phyloP scores from a whole-genome alignment of 1,140 invertebrate species.

The Hypothenemus hampei region DNA sequence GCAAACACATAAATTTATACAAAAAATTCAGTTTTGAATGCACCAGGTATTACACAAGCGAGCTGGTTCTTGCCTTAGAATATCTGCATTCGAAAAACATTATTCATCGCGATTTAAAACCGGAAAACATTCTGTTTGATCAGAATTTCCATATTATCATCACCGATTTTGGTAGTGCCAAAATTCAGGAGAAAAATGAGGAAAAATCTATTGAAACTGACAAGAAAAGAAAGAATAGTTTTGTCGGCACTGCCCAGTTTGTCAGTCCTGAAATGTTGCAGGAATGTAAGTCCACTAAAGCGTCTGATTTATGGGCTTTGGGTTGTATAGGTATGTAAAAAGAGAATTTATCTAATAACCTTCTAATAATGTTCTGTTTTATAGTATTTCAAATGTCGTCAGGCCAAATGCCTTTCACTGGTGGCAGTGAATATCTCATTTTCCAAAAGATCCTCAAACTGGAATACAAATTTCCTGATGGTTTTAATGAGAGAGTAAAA shows the following conservation, averaged over 20 bases:
- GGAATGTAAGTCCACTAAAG: constrained; percentile 70
- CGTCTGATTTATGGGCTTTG: constrained; percentile 96
- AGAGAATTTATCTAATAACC: not conserved
- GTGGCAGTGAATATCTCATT: constrained; percentile 91
- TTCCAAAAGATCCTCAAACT: constrained; percentile 93
- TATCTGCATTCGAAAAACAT: constrained; percentile 86
- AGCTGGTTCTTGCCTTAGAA: constrained; percentile 87
- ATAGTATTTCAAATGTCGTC: constrained; percentile 93
- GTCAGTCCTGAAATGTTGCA: constrained; percentile 93
- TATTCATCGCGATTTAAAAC: constrained; percentile 90
- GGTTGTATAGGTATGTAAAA: constrained; percentile 70
- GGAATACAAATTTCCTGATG: constrained; percentile 89
- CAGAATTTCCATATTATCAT: constrained; percentile 96
- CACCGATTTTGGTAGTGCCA: constrained; percentile 96
- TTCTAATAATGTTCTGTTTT: constrained; percentile 5
- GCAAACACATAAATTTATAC: constrained; percentile 87
- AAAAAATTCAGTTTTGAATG: constrained; percentile 86
- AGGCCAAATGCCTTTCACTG: constrained; percentile 87
- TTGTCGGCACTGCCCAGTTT: constrained; percentile 99
- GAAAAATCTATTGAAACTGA: constrained; percentile 36
- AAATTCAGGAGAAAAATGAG: constrained; percentile 57
- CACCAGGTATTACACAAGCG: constrained; percentile 88
- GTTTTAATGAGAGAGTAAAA: constrained; percentile 76
- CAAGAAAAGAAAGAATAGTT: constrained; percentile 65
- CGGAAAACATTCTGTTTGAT: constrained; percentile 84